Conservation (phyloP, 2,113 vertebrate species). For the Myotis lucifugus region DNA sequence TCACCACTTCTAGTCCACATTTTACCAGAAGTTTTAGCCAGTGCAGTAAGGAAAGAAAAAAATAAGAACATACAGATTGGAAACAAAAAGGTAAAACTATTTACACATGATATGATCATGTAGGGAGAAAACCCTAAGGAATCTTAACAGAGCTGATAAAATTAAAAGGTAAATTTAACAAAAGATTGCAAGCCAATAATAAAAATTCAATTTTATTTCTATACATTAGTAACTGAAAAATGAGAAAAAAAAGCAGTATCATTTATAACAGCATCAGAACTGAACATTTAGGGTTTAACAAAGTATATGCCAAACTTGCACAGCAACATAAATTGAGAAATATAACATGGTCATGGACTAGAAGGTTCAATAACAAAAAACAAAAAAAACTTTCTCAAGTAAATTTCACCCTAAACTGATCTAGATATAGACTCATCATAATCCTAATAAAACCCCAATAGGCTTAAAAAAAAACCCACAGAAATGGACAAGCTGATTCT, state of each 20-base stretch:
- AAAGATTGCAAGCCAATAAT: neutral
- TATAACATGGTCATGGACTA: neutral
- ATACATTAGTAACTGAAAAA: neutral
- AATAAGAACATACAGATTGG: neutral
- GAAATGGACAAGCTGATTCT: neutral
- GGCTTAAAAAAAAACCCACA: neutral
- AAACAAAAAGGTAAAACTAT: slow-evolving; percentile 3
- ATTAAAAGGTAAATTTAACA: neutral
- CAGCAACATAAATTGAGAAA: neutral
- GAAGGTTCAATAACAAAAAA: neutral
- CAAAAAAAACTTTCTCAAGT: neutral
- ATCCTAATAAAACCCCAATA: neutral
- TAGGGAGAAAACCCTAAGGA: neutral
- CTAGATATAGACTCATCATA: neutral
- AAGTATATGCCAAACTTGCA: neutral
- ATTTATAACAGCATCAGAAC: neutral
- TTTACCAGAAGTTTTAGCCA: neutral
- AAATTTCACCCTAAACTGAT: neutral
- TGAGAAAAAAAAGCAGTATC: neutral
- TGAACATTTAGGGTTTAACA: neutral
- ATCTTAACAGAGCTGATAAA: neutral
- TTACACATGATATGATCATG: neutral
- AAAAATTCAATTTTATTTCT: neutral
- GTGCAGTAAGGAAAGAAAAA: neutral
- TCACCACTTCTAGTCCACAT: neutral